A percentile compares a stretch with the other conserved stretches of the same genome.
Evolutionary conservation across 1,140 invertebrate genomes (phyloP).

Genomic region (Temnothorax longispinosus): DNA sequence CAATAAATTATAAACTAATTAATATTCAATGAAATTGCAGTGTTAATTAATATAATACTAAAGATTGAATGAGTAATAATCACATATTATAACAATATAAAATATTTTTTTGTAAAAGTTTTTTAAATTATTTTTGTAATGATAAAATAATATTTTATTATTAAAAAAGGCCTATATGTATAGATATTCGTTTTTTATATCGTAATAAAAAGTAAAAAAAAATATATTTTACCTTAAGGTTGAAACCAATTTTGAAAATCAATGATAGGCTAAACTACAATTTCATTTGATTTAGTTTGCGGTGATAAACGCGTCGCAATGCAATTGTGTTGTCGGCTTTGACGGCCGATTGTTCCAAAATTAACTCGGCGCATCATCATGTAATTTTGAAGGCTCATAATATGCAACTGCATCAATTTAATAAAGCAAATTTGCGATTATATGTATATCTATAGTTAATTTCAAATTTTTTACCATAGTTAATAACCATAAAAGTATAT

Average conservation of each 20-base stretch:
- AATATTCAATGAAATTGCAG: neutral
- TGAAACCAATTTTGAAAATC: neutral
- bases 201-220: neutral
- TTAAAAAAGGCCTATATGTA: neutral
- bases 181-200: neutral
- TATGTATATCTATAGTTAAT: neutral
- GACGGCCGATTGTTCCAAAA: slow-evolving; percentile 41
- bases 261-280: neutral
- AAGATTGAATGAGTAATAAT: neutral
- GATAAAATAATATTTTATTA: neutral
- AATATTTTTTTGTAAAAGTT: neutral
- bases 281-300: slow-evolving; percentile 29
- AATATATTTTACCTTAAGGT: neutral
- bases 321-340: slow-evolving; percentile 23
- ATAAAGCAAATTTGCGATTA: slow-evolving; percentile 9
- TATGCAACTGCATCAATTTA: neutral
- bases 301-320: neutral
- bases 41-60: neutral
- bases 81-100: neutral
- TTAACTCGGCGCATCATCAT: slow-evolving; percentile 21
- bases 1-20: neutral
- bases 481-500: no score
- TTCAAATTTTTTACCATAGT: neutral
- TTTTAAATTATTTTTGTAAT: neutral
- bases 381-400: neutral